Percentiles rank a stretch among this genome's conserved stretches.
Evolutionary conservation across 2,888 invertebrate genomes (phyloP).

Genomic region (Scaptomyza parva): DNA sequence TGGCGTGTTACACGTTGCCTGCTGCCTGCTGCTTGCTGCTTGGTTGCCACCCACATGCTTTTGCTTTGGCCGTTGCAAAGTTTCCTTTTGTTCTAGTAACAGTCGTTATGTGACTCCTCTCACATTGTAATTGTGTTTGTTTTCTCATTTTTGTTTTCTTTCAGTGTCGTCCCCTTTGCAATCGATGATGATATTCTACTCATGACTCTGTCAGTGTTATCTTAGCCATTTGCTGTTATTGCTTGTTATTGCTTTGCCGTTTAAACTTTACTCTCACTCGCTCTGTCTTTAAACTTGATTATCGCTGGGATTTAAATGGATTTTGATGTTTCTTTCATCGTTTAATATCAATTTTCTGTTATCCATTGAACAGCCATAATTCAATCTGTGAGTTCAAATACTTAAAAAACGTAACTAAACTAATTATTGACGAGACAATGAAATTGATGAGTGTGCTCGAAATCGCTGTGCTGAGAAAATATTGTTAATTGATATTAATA

Average conservation of each 20-base stretch:
- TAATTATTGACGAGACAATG: neutral
- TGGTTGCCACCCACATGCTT: slow-evolving; percentile 37
- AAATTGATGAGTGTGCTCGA: slow-evolving; percentile 2
- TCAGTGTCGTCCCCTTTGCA: slow-evolving; percentile 29
- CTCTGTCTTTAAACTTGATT: slow-evolving; percentile 38
- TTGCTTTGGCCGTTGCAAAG: slow-evolving; percentile 3
- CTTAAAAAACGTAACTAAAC: neutral
- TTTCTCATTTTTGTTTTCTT: slow-evolving; percentile 5
- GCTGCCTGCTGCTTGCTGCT: too few relatives aligned
- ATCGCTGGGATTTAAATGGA: slow-evolving; percentile 9
- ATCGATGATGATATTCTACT: slow-evolving; percentile 65
- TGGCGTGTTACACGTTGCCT: neutral
- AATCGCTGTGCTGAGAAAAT: neutral
- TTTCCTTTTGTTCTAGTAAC: slow-evolving; percentile 19
- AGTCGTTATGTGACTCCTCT: slow-evolving; percentile 33
- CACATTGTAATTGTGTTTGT: slow-evolving; percentile 67
- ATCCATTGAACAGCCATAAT: slow-evolving; percentile 28
- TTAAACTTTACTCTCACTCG: slow-evolving; percentile 56
- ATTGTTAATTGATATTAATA: slow-evolving; percentile 3
- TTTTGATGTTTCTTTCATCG: too few relatives aligned
- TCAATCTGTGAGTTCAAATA: slow-evolving; percentile 13
- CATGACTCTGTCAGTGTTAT: slow-evolving; percentile 66
- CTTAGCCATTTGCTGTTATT: slow-evolving; percentile 46
- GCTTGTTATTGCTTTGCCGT: slow-evolving; percentile 35
- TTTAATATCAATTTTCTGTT: slow-evolving; percentile 49